These are phyloP conservation scores for Capromys pilorides DNA, from an alignment of 2,797 vertebrate species.

Conservation along the genomic window DNA sequence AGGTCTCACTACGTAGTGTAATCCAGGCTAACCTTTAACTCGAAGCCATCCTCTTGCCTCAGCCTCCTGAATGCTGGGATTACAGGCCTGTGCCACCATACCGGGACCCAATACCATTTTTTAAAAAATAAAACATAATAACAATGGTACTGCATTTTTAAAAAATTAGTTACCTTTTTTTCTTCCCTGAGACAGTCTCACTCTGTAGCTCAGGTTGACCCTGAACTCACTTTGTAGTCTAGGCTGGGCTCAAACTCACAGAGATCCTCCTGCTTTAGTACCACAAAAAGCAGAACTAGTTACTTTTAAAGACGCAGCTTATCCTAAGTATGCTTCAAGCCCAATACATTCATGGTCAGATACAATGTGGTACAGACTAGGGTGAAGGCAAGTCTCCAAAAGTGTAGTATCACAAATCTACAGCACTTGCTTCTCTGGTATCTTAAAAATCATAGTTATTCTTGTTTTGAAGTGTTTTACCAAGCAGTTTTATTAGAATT, in stretches of 20 bases:
- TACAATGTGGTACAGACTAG: neutral
- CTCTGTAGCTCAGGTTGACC: neutral
- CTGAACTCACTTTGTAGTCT: neutral
- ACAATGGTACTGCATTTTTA: neutral
- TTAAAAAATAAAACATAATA: neutral
- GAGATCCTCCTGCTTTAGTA: neutral
- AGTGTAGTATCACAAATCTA: neutral
- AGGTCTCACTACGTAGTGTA: neutral
- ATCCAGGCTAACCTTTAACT: neutral
- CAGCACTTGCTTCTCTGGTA: neutral
- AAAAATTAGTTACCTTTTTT: neutral
- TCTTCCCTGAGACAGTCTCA: neutral
- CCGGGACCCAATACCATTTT: neutral
- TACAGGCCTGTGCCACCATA: neutral
- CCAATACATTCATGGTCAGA: neutral
- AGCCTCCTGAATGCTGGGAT: neutral
- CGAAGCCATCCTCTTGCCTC: neutral
- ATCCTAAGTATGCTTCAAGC: conserved; percentile 24
- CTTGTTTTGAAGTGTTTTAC: conserved; percentile 32
- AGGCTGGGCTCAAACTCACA: neutral
- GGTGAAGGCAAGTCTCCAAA: neutral
- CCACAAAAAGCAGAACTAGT: neutral
- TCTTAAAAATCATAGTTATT: neutral
- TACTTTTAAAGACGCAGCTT: neutral
- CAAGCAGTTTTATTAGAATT: conserved; percentile 32